Evolutionary conservation across 23 tunicate species (phyloP).

Genomic region (Oikopleura vanhoeffeni): DNA sequence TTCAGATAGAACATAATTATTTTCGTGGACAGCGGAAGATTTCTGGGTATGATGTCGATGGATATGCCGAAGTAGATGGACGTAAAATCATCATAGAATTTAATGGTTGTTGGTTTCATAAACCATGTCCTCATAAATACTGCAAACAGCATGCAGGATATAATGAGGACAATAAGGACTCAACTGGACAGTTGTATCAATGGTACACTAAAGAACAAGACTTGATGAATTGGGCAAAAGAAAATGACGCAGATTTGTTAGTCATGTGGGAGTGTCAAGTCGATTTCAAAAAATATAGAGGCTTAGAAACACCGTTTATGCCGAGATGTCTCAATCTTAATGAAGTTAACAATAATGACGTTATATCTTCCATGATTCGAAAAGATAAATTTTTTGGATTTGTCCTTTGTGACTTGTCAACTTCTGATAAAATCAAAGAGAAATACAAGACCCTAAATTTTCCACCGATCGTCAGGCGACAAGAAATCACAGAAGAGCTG

Average conservation of each 20-base stretch:
- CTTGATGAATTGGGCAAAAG: background rate
- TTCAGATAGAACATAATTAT: background rate
- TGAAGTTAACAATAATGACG: background rate
- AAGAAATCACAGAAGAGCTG: background rate
- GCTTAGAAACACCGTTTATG: background rate
- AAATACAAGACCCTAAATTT: background rate
- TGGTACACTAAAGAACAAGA: too few relatives aligned
- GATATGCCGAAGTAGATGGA: background rate
- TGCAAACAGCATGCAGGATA: background rate
- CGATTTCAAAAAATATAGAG: background rate
- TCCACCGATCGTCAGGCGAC: background rate
- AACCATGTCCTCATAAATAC: background rate
- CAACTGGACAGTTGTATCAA: too few relatives aligned
- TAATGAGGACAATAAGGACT: too few relatives aligned
- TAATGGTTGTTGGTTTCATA: background rate
- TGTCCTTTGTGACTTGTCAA: background rate
- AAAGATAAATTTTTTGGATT: background rate
- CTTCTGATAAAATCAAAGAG: background rate
- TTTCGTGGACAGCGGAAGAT: background rate
- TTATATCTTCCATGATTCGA: background rate
- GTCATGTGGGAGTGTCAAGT: background rate
- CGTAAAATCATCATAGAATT: background rate
- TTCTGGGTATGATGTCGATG: background rate
- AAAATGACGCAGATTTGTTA: background rate
- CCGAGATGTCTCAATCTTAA: background rate